Conservation (phyloP, 2,888 invertebrate species). For the Leptopilina drosophilae region DNA sequence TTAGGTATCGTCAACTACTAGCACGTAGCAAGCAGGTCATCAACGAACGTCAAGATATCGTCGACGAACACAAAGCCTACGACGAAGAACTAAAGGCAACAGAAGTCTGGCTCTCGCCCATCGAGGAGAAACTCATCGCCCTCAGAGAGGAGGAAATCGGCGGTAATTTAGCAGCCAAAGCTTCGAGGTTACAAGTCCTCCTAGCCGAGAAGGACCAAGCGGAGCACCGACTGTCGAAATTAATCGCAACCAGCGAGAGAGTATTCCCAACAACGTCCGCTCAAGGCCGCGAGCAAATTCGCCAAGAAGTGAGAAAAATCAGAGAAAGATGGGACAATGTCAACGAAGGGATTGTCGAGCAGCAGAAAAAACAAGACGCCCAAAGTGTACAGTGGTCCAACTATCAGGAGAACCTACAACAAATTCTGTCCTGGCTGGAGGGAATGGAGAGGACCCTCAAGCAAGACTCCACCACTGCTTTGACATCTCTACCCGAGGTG, state of each 20-base stretch:
- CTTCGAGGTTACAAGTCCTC: slow-evolving; percentile 84
- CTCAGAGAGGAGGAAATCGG: slow-evolving; percentile 82
- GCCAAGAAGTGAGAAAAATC: slow-evolving; percentile 89
- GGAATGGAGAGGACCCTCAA: slow-evolving; percentile 88
- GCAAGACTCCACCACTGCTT: slow-evolving; percentile 83
- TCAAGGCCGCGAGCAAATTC: slow-evolving; percentile 91
- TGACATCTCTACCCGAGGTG: slow-evolving; percentile 90
- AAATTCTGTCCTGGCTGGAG: slow-evolving; percentile 91
- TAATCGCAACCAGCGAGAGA: slow-evolving; percentile 90
- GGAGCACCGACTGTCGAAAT: slow-evolving; percentile 85
- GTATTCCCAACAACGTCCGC: slow-evolving; percentile 96
- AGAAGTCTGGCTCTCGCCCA: slow-evolving; percentile 86
- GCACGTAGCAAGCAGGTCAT: slow-evolving; percentile 91
- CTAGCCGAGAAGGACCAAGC: slow-evolving; percentile 90
- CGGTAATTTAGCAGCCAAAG: slow-evolving; percentile 82
- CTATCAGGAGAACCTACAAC: slow-evolving; percentile 91
- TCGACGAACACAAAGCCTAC: slow-evolving; percentile 89
- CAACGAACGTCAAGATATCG: slow-evolving; percentile 89
- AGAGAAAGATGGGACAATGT: slow-evolving; percentile 93
- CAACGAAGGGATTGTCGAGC: slow-evolving; percentile 88
- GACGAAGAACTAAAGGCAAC: slow-evolving; percentile 86
- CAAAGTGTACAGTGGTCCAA: slow-evolving; percentile 90
- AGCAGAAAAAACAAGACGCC: slow-evolving; percentile 91
- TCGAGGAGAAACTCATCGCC: slow-evolving; percentile 84
- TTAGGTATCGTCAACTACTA: slow-evolving; percentile 86